These are phyloP conservation scores for Riparia riparia DNA, from an alignment of 2,113 vertebrate species.

Conservation along the genomic window DNA sequence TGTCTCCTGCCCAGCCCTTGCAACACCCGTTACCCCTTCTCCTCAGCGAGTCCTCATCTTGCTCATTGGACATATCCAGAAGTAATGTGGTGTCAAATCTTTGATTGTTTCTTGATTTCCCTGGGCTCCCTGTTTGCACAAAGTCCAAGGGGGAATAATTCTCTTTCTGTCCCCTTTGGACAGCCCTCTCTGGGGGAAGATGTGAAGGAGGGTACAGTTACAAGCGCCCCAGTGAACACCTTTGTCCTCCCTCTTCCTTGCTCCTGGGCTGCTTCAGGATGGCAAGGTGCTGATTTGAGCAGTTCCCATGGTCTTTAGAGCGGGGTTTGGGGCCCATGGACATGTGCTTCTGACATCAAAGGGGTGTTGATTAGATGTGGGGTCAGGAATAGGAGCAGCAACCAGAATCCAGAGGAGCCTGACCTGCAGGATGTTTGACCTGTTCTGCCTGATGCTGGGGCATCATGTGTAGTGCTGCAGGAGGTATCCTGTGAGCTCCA, in stretches of 20 bases:
- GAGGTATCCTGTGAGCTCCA: rapidly evolving
- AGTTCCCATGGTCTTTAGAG: rapidly evolving
- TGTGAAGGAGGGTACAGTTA: not conserved
- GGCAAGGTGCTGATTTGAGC: not conserved
- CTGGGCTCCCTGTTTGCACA: not conserved
- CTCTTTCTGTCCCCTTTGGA: not conserved
- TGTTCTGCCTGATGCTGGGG: not conserved
- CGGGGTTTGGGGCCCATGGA: rapidly evolving
- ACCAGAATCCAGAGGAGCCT: not conserved
- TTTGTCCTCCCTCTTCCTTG: not conserved
- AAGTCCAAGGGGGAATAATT: not conserved
- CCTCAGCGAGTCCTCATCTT: not conserved
- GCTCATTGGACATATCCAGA: not conserved
- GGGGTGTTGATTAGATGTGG: rapidly evolving
- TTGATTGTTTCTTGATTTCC: not conserved
- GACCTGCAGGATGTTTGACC: not conserved
- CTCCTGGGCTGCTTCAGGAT: not conserved
- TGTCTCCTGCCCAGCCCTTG: not conserved
- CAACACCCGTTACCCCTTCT: not conserved
- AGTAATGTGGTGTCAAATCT: not conserved
- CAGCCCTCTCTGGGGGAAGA: not conserved
- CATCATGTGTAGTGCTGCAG: not conserved
- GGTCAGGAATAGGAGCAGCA: not conserved
- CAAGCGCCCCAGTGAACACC: not conserved
- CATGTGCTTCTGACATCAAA: not conserved